Evolutionary conservation across 2,888 invertebrate genomes (phyloP).

Genomic region (Epinotia bilunana): DNA sequence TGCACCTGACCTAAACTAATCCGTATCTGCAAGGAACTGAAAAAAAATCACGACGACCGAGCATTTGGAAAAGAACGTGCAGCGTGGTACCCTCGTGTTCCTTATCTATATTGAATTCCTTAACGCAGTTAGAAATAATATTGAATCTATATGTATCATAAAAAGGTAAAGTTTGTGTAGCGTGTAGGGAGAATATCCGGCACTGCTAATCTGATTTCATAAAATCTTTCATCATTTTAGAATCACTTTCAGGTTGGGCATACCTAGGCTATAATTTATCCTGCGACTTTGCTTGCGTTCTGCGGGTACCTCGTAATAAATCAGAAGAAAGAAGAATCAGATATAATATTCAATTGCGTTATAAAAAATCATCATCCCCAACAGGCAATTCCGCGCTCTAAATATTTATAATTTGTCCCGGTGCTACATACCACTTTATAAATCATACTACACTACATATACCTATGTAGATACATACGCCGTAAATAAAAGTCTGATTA

Average conservation of each 20-base stretch:
- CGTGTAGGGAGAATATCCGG: no score
- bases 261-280: no score
- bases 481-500: constrained; percentile 59
- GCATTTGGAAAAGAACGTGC: not conserved
- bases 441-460: constrained; percentile 17
- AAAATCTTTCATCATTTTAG: no score
- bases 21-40: not conserved
- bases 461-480: constrained; percentile 29
- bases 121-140: not conserved
- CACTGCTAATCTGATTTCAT: no score
- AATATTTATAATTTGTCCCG: constrained; percentile 28
- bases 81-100: no score
- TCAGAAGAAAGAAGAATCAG: no score
- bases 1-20: no score
- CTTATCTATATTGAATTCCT: not conserved
- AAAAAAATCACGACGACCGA: not conserved
- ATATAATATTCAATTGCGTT: not conserved
- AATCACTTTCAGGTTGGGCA: no score
- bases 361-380: constrained; percentile 12
- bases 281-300: no score
- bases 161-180: no score
- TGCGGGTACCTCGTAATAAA: no score
- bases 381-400: constrained; percentile 33
- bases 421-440: constrained; percentile 9
- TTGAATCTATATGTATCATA: not conserved